Conservation (phyloP, 2,113 vertebrate genomes). For the Ictalurus punctatus region DNA sequence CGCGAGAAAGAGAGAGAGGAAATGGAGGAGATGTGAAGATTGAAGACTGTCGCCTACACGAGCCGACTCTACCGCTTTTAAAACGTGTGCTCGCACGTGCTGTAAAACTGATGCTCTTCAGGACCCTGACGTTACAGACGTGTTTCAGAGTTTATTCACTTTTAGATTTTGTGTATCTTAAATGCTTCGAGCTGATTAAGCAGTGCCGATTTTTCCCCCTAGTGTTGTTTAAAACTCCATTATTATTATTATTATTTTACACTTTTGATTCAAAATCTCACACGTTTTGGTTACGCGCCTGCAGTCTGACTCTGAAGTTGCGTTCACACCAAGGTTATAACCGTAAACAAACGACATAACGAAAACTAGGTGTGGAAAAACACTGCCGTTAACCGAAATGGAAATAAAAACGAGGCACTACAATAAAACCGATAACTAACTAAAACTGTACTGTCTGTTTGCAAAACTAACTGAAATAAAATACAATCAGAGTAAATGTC, state of each 20-base stretch:
- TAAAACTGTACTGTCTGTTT: no score
- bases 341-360: no score
- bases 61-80: neutral
- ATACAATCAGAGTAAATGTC: no score
- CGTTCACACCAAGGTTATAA: no score
- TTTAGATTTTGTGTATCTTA: neutral
- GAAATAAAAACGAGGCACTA: no score
- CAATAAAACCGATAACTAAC: no score
- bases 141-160: neutral
- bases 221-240: neutral
- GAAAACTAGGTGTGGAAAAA: no score
- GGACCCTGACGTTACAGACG: neutral
- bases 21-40: neutral
- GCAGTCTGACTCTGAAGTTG: neutral
- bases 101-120: neutral
- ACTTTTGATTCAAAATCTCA: neutral
- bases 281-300: neutral
- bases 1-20: neutral
- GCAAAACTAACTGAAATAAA: no score
- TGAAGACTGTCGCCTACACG: neutral
- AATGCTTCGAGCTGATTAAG: neutral
- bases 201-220: neutral
- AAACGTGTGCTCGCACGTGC: neutral
- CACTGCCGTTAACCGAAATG: no score
- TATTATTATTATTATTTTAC: neutral